Evolutionary conservation across 2,888 invertebrate species (phyloP), one percentile per base, ranked within the genome.

Genomic region (Trachelus tabidus): DNA sequence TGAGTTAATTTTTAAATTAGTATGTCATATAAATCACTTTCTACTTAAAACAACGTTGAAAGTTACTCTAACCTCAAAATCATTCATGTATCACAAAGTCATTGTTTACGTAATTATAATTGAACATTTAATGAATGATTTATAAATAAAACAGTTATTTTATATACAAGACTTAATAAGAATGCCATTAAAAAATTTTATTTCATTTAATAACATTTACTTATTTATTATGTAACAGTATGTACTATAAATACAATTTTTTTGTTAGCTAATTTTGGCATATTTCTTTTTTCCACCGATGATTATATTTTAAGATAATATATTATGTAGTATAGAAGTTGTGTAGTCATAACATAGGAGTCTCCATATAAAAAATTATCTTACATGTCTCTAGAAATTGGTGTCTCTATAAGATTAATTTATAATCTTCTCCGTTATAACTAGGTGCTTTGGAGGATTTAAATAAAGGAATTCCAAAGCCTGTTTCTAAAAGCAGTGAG

Each of bases 361-460:
- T 31, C 33, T 69, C 15, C 73, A 12, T 73, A 74, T 15, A 74
- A 71, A 75, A 75, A 78, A 40, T 75, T 76, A 69, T 78, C 2
- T 23, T 23, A 9, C 9, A 56, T 9, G 9, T 33, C 33, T 33
- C 33, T 33, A 33, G 33, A 33, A 33, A 2, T 23, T 6, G 23
- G 9, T 34, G 71, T 73, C 79, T 79, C 75, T 80, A 69, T 78
- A 80, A 80, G 80, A 75, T 76, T 73, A 77, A 23, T 56, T 23
- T 56, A 23, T 56, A 56, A 56, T 23, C 23, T 56, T 56, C 23
- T 81, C 82, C 40, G 75, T 79, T 85, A 83, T 68, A 23, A 56
- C 56, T 87, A 96, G 96, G 95, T 93, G 95, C 96, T 33, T 92
- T 94, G 79, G 92, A 94, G 87, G 95, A 95, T 87, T 94, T 95